Conservation (phyloP, 2,797 vertebrate genomes). For the Semotilus atromaculatus region DNA sequence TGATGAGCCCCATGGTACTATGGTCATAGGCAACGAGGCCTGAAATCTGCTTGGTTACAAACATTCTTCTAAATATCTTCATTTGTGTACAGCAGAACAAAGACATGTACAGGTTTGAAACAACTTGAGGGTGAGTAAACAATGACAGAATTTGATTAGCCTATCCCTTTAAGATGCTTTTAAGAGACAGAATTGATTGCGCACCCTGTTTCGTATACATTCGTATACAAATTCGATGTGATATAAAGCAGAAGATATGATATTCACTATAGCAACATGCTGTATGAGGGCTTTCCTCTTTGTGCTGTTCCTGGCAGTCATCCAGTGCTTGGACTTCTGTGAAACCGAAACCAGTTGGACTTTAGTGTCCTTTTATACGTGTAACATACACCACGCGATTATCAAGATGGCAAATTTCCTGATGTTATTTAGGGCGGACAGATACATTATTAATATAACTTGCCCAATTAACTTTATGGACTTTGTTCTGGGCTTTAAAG, state of each 20-base stretch:
- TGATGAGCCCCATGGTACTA: too few relatives aligned
- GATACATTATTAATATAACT: conserved; percentile 71
- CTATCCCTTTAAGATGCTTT: conserved; percentile 1
- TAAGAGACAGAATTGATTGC: neutral
- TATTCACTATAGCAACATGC: neutral
- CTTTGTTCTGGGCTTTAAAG: conserved; percentile 1
- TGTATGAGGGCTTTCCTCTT: neutral
- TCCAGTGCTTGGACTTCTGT: conserved; percentile 48
- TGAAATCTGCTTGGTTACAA: too few relatives aligned
- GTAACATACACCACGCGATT: conserved; percentile 74
- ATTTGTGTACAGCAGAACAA: too few relatives aligned
- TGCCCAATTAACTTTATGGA: conserved; percentile 40
- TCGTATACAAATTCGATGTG: neutral
- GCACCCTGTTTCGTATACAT: too few relatives aligned
- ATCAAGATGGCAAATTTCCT: conserved; percentile 68
- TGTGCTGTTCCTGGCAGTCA: neutral
- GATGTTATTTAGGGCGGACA: conserved; percentile 63
- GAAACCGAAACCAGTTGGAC: conserved; percentile 29
- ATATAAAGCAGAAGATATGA: neutral
- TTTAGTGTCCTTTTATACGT: conserved; percentile 42
- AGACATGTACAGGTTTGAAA: too few relatives aligned
- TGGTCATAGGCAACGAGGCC: too few relatives aligned
- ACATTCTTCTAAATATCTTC: too few relatives aligned
- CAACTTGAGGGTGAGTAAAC: too few relatives aligned
- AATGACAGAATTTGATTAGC: too few relatives aligned